A percentile compares a stretch with the other conserved stretches of the same genome.
Conservation (phyloP, 2,797 vertebrate species). For the Knipowitschia caucasica region DNA sequence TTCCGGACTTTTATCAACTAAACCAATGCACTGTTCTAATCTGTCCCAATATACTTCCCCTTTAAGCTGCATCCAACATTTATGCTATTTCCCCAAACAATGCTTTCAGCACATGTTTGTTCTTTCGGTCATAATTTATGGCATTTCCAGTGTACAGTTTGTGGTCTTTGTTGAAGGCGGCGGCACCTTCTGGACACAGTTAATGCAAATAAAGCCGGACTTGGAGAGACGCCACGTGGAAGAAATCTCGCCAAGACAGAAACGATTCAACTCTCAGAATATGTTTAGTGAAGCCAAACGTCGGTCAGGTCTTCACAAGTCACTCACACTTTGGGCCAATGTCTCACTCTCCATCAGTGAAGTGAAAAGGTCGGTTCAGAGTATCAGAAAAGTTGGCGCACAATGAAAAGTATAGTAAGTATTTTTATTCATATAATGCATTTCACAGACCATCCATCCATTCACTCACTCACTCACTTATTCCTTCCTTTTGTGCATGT, state of each 20-base stretch:
- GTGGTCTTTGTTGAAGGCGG: not conserved
- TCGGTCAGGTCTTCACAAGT: not conserved
- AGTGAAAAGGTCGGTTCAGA: not conserved
- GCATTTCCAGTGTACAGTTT: not conserved
- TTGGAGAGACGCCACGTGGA: not conserved
- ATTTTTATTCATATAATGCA: not conserved
- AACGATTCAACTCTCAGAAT: conserved; percentile 4
- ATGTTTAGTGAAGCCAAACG: conserved; percentile 13
- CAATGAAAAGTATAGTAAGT: not conserved
- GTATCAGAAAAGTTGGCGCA: not conserved
- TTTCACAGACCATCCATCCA: no score
- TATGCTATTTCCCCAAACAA: not conserved
- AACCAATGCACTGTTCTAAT: not conserved
- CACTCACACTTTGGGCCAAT: conserved; percentile 6
- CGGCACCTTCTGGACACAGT: not conserved
- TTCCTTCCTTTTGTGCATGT: no score
- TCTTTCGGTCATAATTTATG: not conserved
- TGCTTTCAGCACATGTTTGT: not conserved
- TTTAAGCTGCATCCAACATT: not conserved
- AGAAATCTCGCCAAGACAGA: conserved; percentile 2
- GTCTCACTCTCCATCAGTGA: conserved; percentile 17
- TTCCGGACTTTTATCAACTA: not conserved
- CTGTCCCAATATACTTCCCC: not conserved
- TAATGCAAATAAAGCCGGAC: not conserved
- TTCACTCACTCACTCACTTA: no score